Conservation (phyloP, 2,888 invertebrate genomes). For the Cylloceria caligata region DNA sequence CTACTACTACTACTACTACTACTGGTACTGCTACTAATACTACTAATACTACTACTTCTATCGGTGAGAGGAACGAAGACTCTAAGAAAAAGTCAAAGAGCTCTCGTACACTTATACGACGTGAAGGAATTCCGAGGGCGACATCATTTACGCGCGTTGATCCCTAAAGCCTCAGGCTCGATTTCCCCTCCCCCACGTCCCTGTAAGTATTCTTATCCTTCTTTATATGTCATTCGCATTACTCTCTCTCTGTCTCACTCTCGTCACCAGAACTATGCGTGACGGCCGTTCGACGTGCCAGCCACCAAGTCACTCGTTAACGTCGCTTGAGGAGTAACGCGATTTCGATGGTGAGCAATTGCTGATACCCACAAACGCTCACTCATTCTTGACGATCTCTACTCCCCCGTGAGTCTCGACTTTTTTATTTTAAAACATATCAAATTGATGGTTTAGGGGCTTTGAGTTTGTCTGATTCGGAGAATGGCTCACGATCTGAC, state of each 20-base stretch:
- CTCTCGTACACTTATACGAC: conserved; percentile 24
- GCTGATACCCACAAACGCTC: conserved; percentile 13
- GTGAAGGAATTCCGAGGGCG: conserved; percentile 54
- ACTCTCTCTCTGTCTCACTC: not conserved
- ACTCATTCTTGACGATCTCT: not conserved
- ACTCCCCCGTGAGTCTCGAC: too few species aligned
- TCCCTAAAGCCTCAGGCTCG: conserved; percentile 38
- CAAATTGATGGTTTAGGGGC: not conserved
- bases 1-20: too few species aligned
- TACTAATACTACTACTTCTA: too few species aligned
- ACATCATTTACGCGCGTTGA: conserved; percentile 64
- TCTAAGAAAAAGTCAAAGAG: not conserved
- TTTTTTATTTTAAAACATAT: not conserved
- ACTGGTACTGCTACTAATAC: too few species aligned
- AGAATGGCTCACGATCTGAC: not conserved
- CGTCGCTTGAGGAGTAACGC: conserved; percentile 45
- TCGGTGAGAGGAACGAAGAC: conserved; percentile 4
- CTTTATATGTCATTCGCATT: conserved; percentile 14
- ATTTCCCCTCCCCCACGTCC: not conserved
- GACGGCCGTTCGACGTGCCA: conserved; percentile 49
- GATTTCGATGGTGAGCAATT: conserved; percentile 58
- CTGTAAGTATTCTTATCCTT: conserved; percentile 15
- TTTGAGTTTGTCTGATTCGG: not conserved
- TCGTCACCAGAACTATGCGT: not conserved
- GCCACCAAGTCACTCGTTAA: conserved; percentile 50